phyloP scores from a whole-genome alignment of 2,113 vertebrate species.

The Rostratula benghalensis region DNA sequence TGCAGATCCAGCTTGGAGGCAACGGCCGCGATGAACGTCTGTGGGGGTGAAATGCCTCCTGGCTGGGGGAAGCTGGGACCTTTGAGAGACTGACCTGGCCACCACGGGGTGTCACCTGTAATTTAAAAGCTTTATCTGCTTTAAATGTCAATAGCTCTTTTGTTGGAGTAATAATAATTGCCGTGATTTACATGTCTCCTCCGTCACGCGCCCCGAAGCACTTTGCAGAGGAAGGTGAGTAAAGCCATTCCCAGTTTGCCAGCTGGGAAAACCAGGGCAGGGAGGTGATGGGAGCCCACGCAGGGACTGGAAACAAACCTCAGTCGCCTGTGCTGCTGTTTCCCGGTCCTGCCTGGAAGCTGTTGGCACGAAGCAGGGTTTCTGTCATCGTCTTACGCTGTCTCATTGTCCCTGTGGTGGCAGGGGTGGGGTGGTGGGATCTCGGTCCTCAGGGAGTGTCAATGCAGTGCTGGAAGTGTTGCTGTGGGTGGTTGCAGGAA shows the following conservation, averaged over 20 bases:
- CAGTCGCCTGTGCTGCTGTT: not conserved
- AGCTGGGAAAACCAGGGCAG: not conserved
- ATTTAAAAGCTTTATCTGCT: conserved; percentile 32
- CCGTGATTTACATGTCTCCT: conserved; percentile 24
- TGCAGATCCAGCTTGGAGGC: not conserved
- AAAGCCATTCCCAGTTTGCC: not conserved
- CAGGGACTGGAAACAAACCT: not conserved
- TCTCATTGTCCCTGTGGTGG: not conserved
- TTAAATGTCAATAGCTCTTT: conserved; percentile 35
- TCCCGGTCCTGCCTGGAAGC: not conserved
- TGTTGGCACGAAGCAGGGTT: not conserved
- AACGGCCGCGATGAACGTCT: not conserved
- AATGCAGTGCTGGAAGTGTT: rapidly evolving
- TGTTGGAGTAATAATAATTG: conserved; percentile 42
- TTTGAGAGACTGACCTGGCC: not conserved
- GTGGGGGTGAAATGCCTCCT: not conserved
- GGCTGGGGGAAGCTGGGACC: conserved; percentile 2
- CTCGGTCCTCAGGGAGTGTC: not conserved
- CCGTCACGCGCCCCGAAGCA: not conserved
- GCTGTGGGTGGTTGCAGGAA: not conserved
- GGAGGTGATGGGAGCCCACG: not conserved
- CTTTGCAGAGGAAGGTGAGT: not conserved
- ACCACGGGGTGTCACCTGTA: conserved; percentile 7
- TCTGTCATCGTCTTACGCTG: rapidly evolving
- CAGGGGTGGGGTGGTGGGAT: not conserved